Evolutionary conservation across 2,888 invertebrate genomes (phyloP).

Genomic region (Myathropa florea): DNA sequence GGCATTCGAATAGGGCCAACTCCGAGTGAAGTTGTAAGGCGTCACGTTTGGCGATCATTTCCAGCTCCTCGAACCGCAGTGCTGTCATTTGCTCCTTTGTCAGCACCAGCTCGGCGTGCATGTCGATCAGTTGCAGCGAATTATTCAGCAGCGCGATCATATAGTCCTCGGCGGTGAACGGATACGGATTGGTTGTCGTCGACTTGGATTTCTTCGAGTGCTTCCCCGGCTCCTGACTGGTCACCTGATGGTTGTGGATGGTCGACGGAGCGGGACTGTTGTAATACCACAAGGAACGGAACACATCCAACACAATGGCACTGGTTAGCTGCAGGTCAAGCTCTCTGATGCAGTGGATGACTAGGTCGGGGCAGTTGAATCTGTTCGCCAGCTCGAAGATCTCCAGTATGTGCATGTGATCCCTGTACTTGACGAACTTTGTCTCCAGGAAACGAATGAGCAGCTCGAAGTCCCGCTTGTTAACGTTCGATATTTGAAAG

Average conservation of each 20-base stretch:
- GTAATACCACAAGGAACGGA: constrained; percentile 79
- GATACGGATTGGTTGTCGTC: constrained; percentile 75
- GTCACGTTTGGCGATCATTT: constrained; percentile 79
- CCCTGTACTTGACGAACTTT: constrained; percentile 79
- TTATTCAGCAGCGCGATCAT: constrained; percentile 79
- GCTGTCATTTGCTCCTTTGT: constrained; percentile 77
- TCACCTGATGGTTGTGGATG: constrained; percentile 73
- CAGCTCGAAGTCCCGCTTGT: constrained; percentile 79
- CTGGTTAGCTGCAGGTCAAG: constrained; percentile 79
- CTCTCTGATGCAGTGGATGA: constrained; percentile 80
- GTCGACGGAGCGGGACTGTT: constrained; percentile 77
- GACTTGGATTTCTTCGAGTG: constrained; percentile 65
- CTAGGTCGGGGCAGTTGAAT: constrained; percentile 80
- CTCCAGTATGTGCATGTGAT: constrained; percentile 79
- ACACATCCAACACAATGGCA: constrained; percentile 79
- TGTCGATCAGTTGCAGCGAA: constrained; percentile 80
- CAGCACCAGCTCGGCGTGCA: constrained; percentile 79
- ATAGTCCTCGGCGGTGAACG: constrained; percentile 80
- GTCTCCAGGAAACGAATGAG: constrained; percentile 80
- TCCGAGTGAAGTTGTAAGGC: constrained; percentile 79
- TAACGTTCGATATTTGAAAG: constrained; percentile 79
- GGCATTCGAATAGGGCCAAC: constrained; percentile 78
- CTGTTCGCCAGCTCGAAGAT: constrained; percentile 80
- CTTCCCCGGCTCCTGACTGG: constrained; percentile 59
- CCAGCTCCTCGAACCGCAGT: constrained; percentile 80